Evolutionary conservation across 2,888 invertebrate species (phyloP).

Genomic region (Pachliopta kotzebuea): DNA sequence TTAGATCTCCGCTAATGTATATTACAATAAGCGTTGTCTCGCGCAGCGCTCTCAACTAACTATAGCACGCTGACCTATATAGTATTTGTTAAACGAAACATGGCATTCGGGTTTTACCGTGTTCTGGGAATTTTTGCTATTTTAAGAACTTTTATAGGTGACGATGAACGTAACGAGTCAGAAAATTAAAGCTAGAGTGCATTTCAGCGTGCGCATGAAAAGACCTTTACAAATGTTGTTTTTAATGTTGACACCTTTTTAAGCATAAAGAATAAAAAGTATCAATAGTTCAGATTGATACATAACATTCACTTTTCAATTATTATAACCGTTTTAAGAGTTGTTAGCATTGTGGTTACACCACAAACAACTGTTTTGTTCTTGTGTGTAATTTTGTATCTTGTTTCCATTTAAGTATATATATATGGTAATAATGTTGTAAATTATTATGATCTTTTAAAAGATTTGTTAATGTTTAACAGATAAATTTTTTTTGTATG

Average conservation of each 20-base stretch:
- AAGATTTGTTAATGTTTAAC: no score
- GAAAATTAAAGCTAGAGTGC: conserved; percentile 30
- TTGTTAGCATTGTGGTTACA: background rate
- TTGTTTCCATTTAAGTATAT: no score
- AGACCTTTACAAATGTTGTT: conserved; percentile 11
- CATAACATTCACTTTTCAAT: conserved; percentile 4
- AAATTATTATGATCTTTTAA: no score
- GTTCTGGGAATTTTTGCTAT: conserved; percentile 39
- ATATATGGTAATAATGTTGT: no score
- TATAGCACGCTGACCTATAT: conserved; percentile 33
- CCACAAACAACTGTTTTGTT: no score
- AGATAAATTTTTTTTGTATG: no score
- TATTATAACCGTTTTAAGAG: background rate
- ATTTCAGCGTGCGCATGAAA: conserved; percentile 8
- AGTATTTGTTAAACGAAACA: conserved; percentile 37
- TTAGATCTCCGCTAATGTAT: conserved; percentile 51
- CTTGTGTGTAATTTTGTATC: no score
- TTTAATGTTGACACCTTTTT: background rate
- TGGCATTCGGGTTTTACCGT: conserved; percentile 34
- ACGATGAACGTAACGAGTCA: conserved; percentile 31
- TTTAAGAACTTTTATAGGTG: conserved; percentile 38
- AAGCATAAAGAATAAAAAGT: conserved; percentile 5
- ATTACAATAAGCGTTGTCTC: conserved; percentile 50
- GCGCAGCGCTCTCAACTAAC: conserved; percentile 34
- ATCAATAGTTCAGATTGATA: background rate